phyloP scores from a whole-genome alignment of 2,797 vertebrate genomes.

The Anomalospiza imberbis region DNA sequence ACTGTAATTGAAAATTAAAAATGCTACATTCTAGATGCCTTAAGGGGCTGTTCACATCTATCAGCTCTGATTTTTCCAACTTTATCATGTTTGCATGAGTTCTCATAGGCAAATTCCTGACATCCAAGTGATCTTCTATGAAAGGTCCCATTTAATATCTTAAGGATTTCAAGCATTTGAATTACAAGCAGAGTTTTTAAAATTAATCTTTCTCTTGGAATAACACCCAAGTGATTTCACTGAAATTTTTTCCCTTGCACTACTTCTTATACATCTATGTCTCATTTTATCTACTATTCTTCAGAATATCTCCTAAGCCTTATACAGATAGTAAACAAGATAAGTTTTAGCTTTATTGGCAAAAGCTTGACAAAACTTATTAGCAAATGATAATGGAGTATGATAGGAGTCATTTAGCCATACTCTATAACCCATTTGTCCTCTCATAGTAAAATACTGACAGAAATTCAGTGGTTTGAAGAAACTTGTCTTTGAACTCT shows the following conservation, averaged over 20 bases:
- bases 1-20: neutral
- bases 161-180: neutral
- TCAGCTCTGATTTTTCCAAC: neutral
- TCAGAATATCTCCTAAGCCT: neutral
- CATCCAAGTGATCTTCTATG: neutral
- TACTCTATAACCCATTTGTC: neutral
- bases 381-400: neutral
- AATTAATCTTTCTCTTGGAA: neutral
- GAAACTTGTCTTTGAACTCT: neutral
- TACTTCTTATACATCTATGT: neutral
- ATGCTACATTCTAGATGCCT: neutral
- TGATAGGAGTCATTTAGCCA: neutral
- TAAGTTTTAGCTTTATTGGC: neutral
- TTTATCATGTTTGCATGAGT: neutral
- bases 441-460: neutral
- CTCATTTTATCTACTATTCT: neutral
- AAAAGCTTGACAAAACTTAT: neutral
- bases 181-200: neutral
- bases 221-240: neutral
- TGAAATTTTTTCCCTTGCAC: neutral
- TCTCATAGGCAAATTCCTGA: neutral
- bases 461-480: neutral
- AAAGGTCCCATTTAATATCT: neutral
- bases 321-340: neutral
- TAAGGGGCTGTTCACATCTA: neutral